phyloP scores from a whole-genome alignment of 2,888 invertebrate species.

The Mimas tiliae region DNA sequence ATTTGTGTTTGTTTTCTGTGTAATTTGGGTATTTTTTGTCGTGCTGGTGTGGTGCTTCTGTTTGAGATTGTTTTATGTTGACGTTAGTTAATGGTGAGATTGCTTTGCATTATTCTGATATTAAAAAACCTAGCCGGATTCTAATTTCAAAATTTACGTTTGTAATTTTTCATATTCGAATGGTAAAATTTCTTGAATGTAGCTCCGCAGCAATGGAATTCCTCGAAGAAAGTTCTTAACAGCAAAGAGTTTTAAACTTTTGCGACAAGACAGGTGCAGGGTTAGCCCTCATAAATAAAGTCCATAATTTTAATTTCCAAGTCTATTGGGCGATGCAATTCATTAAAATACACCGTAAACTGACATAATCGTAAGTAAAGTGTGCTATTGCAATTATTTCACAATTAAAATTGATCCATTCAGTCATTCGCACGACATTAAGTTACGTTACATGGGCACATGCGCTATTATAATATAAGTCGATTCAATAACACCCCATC shows the following conservation, averaged over 20 bases:
- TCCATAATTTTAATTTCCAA: neutral
- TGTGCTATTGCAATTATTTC: constrained; percentile 48
- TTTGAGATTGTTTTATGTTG: constrained; percentile 7
- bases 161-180: too few species aligned
- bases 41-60: constrained; percentile 8
- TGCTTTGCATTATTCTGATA: neutral
- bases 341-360: constrained; percentile 39
- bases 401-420: constrained; percentile 55
- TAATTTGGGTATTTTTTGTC: constrained; percentile 8
- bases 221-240: too few species aligned
- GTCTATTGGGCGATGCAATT: neutral
- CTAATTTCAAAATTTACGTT: too few species aligned
- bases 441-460: constrained; percentile 36
- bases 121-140: too few species aligned
- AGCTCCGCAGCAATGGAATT: too few species aligned
- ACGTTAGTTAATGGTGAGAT: neutral
- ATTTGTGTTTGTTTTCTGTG: constrained; percentile 45
- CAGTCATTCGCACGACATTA: constrained; percentile 48
- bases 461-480: constrained; percentile 44
- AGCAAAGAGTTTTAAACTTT: neutral
- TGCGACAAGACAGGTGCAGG: constrained; percentile 1
- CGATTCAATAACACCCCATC: constrained; percentile 50
- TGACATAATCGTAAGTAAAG: constrained; percentile 34
- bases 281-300: neutral
- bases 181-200: too few species aligned